Evolutionary conservation across 2,797 vertebrate species (phyloP).

Genomic region (Amblyopsis hoosieri): DNA sequence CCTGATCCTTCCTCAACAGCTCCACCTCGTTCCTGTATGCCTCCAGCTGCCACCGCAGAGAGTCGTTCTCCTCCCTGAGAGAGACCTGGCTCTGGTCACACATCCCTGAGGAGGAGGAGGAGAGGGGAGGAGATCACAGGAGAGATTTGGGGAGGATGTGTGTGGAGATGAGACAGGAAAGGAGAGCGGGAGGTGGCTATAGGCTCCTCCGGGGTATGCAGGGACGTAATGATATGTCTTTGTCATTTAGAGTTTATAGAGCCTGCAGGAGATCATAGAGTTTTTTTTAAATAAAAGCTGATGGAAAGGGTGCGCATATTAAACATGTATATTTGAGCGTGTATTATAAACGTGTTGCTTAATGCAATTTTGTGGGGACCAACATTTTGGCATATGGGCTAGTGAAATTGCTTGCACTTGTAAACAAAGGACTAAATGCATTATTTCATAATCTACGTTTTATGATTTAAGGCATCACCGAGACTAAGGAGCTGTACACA

Average conservation of each 20-base stretch:
- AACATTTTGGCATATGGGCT: conserved; percentile 40
- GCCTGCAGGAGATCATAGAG: neutral
- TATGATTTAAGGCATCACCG: conserved; percentile 34
- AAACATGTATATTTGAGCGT: conserved; percentile 1
- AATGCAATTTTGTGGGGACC: too few species aligned
- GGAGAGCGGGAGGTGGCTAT: neutral
- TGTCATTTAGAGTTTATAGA: neutral
- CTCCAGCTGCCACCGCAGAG: conserved; percentile 94
- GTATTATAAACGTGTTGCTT: conserved; percentile 7
- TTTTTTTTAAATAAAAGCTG: neutral
- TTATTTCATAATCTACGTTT: neutral
- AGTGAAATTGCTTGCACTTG: conserved; percentile 48
- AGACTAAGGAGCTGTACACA: conserved; percentile 2
- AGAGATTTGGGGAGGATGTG: neutral
- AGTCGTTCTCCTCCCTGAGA: conserved; percentile 93
- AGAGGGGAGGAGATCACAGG: neutral
- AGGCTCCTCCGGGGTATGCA: neutral
- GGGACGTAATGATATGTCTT: neutral
- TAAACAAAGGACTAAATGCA: conserved; percentile 14
- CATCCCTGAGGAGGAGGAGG: conserved; percentile 77
- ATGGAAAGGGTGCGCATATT: neutral
- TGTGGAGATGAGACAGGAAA: neutral
- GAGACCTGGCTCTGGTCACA: conserved; percentile 62
- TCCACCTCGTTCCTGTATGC: conserved; percentile 95
- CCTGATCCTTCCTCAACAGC: conserved; percentile 89